Base-by-base conservation (phyloP, 2,113 vertebrate species). In the Sebastes schlegelii region DNA sequence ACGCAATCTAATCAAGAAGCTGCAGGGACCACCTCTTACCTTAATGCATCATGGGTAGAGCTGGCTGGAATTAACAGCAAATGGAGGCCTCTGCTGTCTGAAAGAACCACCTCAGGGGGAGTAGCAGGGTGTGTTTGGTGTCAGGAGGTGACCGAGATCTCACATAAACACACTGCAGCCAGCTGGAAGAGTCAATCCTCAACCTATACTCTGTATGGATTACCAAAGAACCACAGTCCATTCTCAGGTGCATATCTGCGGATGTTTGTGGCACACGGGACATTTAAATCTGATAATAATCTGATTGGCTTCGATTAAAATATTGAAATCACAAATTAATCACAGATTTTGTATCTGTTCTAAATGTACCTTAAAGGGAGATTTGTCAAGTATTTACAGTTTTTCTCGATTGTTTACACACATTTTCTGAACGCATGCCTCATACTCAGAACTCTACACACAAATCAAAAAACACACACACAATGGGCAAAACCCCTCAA, bases 41-140 rank as follows among this genome's bases (percentile, higher is more conserved):
- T 23, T 54, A 52, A 54, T 69, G 67, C 49, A 69, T 69, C 16
- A 19, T 64, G 17, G 60, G 60, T 52, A 52, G 46, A 42, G 26
- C 58, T 42, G 26, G 46, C 23, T 63, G 23, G 72, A 74, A 42
- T 74, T 74, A 74, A 51, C 48, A 67, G 46, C 66, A 51, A 17
- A 62, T 62, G 60, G 52, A 62, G 60, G 21, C 46, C 58, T 62
- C 23, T 62, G 72, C 46, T 51, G 46, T 51, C 46, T 67, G 58
- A 40, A 51, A 63, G 57, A 63, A 62, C 16, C 23, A 7, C 46
- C 73, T 75, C 45, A 11, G 72, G 72, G 72, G 21, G 8, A 40
- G 23, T 12, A 51, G 72, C 57, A 17, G 52, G 14, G 19, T 45
- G 51, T 55, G 70, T 73, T 73, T 60, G 60, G 21, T 73, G 55